These are phyloP conservation scores for Maniola hyperantus DNA, from an alignment of 2,888 invertebrate genomes.

Conservation along the genomic window DNA sequence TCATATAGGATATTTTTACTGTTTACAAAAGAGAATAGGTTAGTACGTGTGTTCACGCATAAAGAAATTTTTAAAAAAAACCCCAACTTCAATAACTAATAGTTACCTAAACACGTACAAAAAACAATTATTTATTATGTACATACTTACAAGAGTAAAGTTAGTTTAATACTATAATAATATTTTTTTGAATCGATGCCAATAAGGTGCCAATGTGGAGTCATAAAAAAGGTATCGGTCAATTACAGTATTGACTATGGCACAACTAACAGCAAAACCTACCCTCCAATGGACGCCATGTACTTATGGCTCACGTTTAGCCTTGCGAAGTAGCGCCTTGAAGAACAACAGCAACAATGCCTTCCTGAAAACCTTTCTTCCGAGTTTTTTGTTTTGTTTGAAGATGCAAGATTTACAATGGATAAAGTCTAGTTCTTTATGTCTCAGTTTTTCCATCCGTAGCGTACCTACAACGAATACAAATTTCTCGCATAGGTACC, in stretches of 20 bases:
- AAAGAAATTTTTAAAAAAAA: too few relatives aligned
- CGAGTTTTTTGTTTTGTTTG: conserved; percentile 31
- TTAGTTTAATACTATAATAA: too few relatives aligned
- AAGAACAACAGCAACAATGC: conserved; percentile 36
- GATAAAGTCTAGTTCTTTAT: conserved; percentile 31
- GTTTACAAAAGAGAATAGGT: background rate
- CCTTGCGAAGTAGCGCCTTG: conserved; percentile 33
- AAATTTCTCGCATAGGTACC: conserved; percentile 15
- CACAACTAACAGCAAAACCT: too few relatives aligned
- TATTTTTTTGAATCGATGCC: too few relatives aligned
- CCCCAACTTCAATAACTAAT: too few relatives aligned
- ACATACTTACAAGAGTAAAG: background rate
- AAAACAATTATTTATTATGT: too few relatives aligned
- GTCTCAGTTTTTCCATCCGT: conserved; percentile 23
- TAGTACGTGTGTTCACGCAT: background rate
- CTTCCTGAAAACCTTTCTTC: conserved; percentile 27
- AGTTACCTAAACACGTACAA: too few relatives aligned
- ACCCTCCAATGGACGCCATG: too few relatives aligned
- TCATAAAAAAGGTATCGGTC: too few relatives aligned
- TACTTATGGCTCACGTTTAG: conserved; percentile 1
- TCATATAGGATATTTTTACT: conserved; percentile 4
- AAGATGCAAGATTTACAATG: conserved; percentile 34
- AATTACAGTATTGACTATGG: too few relatives aligned
- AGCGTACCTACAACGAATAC: conserved; percentile 16
- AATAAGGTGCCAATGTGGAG: too few relatives aligned